Evolutionary conservation across 1,140 invertebrate genomes (phyloP), one percentile per base, ranked within the genome.

Genomic region (Thaumetopoea pityocampa): DNA sequence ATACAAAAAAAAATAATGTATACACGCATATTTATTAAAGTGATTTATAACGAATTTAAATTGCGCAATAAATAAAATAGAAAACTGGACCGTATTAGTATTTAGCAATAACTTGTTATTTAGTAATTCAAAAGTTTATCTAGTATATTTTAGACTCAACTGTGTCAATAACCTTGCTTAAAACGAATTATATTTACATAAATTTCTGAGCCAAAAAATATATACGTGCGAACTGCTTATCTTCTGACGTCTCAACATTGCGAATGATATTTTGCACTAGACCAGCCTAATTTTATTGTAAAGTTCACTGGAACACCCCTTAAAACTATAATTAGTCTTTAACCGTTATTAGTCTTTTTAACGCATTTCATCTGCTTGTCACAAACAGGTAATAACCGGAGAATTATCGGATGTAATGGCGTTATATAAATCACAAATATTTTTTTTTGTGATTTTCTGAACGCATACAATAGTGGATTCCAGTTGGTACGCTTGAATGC

Each of bases 91-190:
- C 66, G 51, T 23, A 45, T 62, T 57, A 60, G 59, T 61, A 53
- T 71, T 71, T 61, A 44, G 61, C 52, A 67, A 69, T 56, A 44
- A 53, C 22, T 55, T 37, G 56, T 60, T 60, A 55, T 78, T 73
- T 72, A 55, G 70, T 60, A 78, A 78, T 65, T 65, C 48, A 53
- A 65, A 61, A 70, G 52, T 51, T n/a, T 51, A 61, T 70, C 54
- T 55, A 57, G 49, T 61, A 56, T 63, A 55, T 68, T 62, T 65
- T 35, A 53, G 49, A 59, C 36, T 46, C 55, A 73, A 71, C 51
- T 78, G 55, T 76, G 71, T 71, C 67, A 76, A 71, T 76, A 76
- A 80, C 73, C 71, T 81, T 78, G 73, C 63, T 56, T 33, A 34
- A 49, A 49, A 64, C 40, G 53, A 68, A 66, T 67, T 66, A 68